These are phyloP conservation scores for Chitala chitala DNA, from an alignment of 2,113 vertebrate genomes.

Conservation along the genomic window DNA sequence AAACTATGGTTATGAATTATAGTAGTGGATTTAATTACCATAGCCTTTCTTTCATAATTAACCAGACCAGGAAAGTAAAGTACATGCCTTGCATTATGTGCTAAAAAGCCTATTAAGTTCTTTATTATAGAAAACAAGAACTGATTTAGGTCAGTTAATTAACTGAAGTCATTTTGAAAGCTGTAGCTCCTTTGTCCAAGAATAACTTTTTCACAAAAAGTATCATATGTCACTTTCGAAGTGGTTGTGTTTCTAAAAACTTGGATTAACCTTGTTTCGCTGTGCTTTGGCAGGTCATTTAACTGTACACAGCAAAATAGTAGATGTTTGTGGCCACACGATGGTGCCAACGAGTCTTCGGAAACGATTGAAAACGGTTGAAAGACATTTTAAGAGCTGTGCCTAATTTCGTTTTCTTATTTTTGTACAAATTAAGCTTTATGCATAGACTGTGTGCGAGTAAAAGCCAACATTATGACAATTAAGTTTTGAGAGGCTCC, in stretches of 20 bases:
- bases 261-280: neutral
- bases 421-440: neutral
- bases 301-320: neutral
- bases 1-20: neutral
- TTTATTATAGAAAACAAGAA: conserved; percentile 1
- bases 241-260: neutral
- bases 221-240: neutral
- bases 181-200: neutral
- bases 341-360: neutral
- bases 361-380: neutral
- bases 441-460: neutral
- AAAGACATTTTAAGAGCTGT: neutral
- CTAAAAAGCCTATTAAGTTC: neutral
- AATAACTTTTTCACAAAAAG: neutral
- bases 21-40: neutral
- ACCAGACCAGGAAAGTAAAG: neutral
- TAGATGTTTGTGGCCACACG: neutral
- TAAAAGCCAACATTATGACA: too few relatives aligned
- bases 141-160: neutral
- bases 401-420: neutral
- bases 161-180: neutral
- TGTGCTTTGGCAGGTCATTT: neutral
- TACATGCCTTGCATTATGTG: neutral
- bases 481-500: too few relatives aligned
- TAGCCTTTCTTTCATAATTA: neutral